Evolutionary conservation across 2,797 vertebrate genomes (phyloP), one percentile per base, ranked within the genome.

Genomic region (Sebastes dallii): DNA sequence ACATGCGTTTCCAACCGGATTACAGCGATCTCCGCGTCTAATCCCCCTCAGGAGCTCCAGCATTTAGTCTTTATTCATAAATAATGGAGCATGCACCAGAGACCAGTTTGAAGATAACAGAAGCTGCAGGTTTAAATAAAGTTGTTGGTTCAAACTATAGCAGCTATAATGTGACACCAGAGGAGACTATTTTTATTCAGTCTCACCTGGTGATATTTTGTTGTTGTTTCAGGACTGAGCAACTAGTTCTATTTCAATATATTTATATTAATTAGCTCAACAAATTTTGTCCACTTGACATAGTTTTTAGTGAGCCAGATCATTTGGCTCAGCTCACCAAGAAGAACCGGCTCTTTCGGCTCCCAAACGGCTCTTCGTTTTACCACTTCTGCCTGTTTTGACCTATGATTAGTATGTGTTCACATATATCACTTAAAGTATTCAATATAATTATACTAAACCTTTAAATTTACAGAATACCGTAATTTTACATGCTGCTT

Each of bases 1-100:
- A 73, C 68, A 77, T 66, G 74, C 30, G 74, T 80, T 85, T 83
- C 66, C 65, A 85, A 82, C 80, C 78, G 80, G 93, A 93, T 92
- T 92, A 92, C 77, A 75, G 68, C 20, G 66, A 85, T 91, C 67
- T 75, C 18, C 12, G 56, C 42, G 59, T 90, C 76, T 85, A 90
- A 91, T 89, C 86, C 79, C 69, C 54, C 32, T 85, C 86, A 61
- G 29, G 74, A 88, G 60, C 72, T 60, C 9, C 64, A 61, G 77
- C 22, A 34, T 75, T 69, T 62, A 77, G 58, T 79, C 77, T 67
- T 75, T 79, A 79, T 75, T 80, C 86, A 85, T 61, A 77, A 85
- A 85, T 81, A 55, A 84, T 81, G 30, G 42, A 78, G 66, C 25
- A 24, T 3, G 24, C 52, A n/a, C n/a, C 46, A 50, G 54, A 55